A percentile compares a stretch with the other conserved stretches of the same genome.
phyloP scores from a whole-genome alignment of 1,140 invertebrate species.

The Dendroctonus ponderosae region DNA sequence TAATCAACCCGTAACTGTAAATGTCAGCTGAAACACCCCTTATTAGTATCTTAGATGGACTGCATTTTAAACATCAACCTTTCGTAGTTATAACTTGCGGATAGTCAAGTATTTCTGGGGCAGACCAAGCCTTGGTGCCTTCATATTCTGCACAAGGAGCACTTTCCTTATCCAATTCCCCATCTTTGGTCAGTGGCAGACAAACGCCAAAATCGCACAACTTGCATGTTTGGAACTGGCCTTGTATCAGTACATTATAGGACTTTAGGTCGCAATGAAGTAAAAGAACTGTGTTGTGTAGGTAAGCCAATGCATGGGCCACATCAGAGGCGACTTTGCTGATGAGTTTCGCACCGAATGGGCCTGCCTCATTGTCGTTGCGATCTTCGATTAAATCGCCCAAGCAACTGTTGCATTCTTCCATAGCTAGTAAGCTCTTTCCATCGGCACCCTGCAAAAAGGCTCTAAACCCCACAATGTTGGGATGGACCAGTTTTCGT shows the following conservation, averaged over 20 bases:
- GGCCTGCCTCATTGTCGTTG: constrained; percentile 57
- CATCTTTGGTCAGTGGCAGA: constrained; percentile 65
- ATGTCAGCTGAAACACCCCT: constrained; percentile 61
- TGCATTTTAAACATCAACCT: constrained; percentile 19
- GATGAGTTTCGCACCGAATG: constrained; percentile 64
- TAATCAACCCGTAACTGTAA: constrained; percentile 72
- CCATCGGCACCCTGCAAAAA: constrained; percentile 62
- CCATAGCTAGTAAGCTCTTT: constrained; percentile 68
- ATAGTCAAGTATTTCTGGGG: constrained; percentile 68
- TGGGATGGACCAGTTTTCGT: constrained; percentile 72
- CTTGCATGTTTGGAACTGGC: constrained; percentile 72
- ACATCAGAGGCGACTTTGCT: constrained; percentile 66
- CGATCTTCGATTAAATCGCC: constrained; percentile 71
- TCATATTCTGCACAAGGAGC: constrained; percentile 54
- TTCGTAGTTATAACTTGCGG: constrained; percentile 63
- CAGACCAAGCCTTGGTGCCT: constrained; percentile 74
- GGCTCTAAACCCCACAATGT: constrained; percentile 79
- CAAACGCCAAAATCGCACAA: constrained; percentile 85
- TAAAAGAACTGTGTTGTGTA: constrained; percentile 70
- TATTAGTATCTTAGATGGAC: not conserved
- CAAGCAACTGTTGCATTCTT: constrained; percentile 64
- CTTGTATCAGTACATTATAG: constrained; percentile 74
- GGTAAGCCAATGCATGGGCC: constrained; percentile 71
- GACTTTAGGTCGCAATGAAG: constrained; percentile 86
- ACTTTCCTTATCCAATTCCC: constrained; percentile 59